Evolutionary conservation across 2,113 vertebrate species (phyloP).

Genomic region (Arothron firmamentum): DNA sequence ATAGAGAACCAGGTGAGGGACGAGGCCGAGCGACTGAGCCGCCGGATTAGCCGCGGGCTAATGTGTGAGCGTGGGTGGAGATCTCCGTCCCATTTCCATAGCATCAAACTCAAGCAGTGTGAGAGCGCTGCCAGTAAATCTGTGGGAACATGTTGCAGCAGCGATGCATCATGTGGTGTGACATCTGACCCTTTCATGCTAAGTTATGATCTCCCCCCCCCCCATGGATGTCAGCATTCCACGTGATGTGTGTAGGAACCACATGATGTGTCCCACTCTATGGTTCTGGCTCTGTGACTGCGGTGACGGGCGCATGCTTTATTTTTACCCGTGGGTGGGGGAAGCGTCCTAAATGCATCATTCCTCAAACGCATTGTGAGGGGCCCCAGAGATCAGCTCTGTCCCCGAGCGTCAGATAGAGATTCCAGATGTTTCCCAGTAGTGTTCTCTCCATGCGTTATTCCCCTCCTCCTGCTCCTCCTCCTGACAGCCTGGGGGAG

Average conservation of each 20-base stretch:
- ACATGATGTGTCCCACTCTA: constrained; percentile 40
- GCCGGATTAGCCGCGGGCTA: background rate
- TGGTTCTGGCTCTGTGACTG: constrained; percentile 26
- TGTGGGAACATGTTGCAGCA: background rate
- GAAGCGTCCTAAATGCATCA: constrained; percentile 62
- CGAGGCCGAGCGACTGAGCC: background rate
- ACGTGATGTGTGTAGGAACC: constrained; percentile 9
- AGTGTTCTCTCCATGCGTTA: constrained; percentile 64
- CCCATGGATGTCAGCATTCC: background rate
- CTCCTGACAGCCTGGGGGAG: constrained; percentile 43
- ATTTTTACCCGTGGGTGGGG: constrained; percentile 52
- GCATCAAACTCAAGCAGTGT: no score
- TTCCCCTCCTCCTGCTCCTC: constrained; percentile 30
- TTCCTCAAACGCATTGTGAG: constrained; percentile 39
- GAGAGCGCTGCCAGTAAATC: background rate
- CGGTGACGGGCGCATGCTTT: constrained; percentile 20
- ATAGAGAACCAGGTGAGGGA: constrained; percentile 91
- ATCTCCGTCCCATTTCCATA: no score
- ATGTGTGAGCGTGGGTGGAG: no score
- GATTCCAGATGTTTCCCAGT: constrained; percentile 72
- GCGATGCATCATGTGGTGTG: background rate
- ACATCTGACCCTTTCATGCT: background rate
- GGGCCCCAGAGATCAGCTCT: constrained; percentile 47
- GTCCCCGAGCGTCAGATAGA: constrained; percentile 52
- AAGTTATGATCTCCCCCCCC: background rate